Conservation (phyloP, 1,140 invertebrate genomes). For the Polypedilum vanderplanki region DNA sequence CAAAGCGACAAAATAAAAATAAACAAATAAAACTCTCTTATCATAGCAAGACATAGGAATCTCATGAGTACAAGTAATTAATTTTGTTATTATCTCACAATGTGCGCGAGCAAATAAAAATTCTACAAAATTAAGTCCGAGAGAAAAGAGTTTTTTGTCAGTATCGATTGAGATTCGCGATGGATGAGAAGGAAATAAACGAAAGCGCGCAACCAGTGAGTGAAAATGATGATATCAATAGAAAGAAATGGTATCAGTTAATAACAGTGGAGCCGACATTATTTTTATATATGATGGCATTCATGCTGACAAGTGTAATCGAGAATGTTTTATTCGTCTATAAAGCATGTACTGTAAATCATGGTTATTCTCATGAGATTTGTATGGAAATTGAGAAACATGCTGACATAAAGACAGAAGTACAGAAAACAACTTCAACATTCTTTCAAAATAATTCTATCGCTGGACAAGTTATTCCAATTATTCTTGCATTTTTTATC, state of each 20-base stretch:
- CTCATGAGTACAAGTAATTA: not conserved
- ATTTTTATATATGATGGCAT: constrained; percentile 74
- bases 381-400: constrained; percentile 54
- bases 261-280: constrained; percentile 67
- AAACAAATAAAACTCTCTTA: no score
- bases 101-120: not conserved
- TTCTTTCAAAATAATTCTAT: constrained; percentile 71
- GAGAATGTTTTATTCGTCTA: constrained; percentile 67
- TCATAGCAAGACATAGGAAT: not conserved
- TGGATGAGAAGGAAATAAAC: not conserved
- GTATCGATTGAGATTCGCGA: not conserved
- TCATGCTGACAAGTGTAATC: constrained; percentile 67
- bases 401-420: constrained; percentile 50
- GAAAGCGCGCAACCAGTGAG: not conserved
- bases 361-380: constrained; percentile 54
- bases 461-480: constrained; percentile 58
- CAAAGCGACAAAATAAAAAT: no score
- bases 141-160: not conserved
- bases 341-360: constrained; percentile 63
- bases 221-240: not conserved
- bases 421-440: constrained; percentile 62
- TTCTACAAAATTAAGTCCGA: not conserved
- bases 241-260: constrained; percentile 40
- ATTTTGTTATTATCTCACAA: not conserved
- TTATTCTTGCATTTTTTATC: constrained; percentile 65